Evolutionary conservation across 1,140 invertebrate species (phyloP), one percentile per base, ranked within the genome.

Genomic region (Sinella curviseta): DNA sequence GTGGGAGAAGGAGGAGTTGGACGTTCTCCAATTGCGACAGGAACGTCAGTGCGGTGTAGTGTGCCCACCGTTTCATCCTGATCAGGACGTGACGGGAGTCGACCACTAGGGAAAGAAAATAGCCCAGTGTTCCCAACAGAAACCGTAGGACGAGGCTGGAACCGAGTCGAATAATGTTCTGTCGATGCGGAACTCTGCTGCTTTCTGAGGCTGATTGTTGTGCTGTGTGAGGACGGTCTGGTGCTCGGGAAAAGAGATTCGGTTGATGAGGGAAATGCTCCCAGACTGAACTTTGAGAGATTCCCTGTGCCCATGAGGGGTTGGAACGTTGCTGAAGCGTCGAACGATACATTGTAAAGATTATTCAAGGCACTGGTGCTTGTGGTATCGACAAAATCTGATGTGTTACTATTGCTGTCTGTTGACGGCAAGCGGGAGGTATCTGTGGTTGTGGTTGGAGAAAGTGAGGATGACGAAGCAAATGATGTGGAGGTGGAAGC

Each of bases 1-100:
- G 55, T 34, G 83, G 83, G 54, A 84, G 83, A 36, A 84, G 80
- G 78, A 77, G 81, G 12, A 79, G 78, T 77, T 84, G 83, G 16
- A 80, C 48, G 70, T 36, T 81, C 78, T 82, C 83, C 78, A 84
- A 48, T 20, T 82, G 78, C 31, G 31, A 80, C 24, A 80, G 73
- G 48, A 81, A 28, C 1, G 78, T 82, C n/a, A 82, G 77, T 60
- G 79, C 31, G 48, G 76, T 79, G 77, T 80, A 82, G 77, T 82
- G 81, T 33, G 74, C 36, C 78, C 81, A 81, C 16, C 81, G 74
- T 73, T 84, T 81, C 65, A 82, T 33, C 65, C 77, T 35, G 26
- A 74, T 34, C 60, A 82, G 54, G 57, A 65, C 76, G 75, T 77
- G 54, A 26, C 76, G 77, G n/a, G 33, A 78, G 26, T 80, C 78